Conservation (phyloP, 1,140 invertebrate species). For the Heliothis virescens region DNA sequence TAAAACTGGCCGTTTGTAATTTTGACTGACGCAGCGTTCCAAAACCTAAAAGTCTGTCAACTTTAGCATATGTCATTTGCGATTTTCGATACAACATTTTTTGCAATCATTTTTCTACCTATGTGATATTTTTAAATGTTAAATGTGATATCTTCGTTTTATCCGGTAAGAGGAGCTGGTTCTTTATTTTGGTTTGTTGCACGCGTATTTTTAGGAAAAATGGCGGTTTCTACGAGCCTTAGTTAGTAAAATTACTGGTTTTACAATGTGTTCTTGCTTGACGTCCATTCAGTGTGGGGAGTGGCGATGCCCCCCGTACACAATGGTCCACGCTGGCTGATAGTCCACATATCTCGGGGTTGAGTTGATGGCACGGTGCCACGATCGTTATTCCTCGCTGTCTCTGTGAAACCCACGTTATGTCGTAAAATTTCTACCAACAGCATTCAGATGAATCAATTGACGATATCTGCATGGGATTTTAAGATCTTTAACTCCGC, state of each 20-base stretch:
- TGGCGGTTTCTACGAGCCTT: neutral
- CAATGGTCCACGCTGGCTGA: neutral
- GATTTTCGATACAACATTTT: slow-evolving; percentile 46
- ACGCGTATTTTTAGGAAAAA: slow-evolving; percentile 25
- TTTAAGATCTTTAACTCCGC: too few relatives aligned
- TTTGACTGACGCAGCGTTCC: slow-evolving; percentile 21
- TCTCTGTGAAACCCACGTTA: neutral
- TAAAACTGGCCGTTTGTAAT: slow-evolving; percentile 20
- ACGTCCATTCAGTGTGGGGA: neutral
- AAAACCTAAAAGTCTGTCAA: slow-evolving; percentile 47
- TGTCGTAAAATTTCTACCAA: too few relatives aligned
- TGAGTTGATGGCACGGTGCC: slow-evolving; percentile 8
- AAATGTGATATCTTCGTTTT: slow-evolving; percentile 43
- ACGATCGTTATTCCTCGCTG: neutral
- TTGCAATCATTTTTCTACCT: slow-evolving; percentile 40
- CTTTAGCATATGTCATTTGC: slow-evolving; percentile 34
- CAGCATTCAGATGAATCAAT: too few relatives aligned
- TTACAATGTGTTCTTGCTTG: too few relatives aligned
- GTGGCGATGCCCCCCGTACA: neutral
- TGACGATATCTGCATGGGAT: too few relatives aligned
- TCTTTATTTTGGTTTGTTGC: slow-evolving; percentile 22
- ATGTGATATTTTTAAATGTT: slow-evolving; percentile 48
- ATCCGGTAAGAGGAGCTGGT: slow-evolving; percentile 48
- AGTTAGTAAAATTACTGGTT: too few relatives aligned
- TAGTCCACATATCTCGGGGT: neutral